phyloP scores from a whole-genome alignment of 1,140 invertebrate species.

The Drosophila gunungcola region DNA sequence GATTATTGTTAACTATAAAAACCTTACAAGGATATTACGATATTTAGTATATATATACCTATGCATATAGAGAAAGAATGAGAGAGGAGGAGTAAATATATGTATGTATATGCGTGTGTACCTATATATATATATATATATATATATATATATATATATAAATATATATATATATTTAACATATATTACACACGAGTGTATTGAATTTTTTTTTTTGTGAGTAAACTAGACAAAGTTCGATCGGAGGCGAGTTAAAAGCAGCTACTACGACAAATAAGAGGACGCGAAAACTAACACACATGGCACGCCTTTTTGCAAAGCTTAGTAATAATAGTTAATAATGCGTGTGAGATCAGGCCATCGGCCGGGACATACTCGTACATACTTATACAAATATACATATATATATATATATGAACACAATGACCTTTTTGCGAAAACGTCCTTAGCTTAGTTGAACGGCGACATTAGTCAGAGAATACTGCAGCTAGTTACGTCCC shows the following conservation, averaged over 20 bases:
- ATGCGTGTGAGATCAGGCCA: constrained; percentile 16
- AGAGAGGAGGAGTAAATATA: constrained; percentile 41
- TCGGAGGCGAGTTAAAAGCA: constrained; percentile 32
- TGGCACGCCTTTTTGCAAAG: constrained; percentile 69
- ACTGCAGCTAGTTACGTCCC: constrained; percentile 23
- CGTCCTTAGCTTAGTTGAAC: constrained; percentile 75
- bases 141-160: constrained; percentile 51
- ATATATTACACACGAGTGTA: constrained; percentile 22
- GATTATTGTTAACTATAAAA: constrained; percentile 70
- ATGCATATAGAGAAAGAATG: constrained; percentile 35
- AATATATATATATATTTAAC: constrained; percentile 43
- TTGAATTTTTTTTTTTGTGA: constrained; percentile 47
- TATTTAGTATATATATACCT: constrained; percentile 45
- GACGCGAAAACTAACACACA: constrained; percentile 53
- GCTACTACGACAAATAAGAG: constrained; percentile 66
- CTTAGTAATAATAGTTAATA: constrained; percentile 77
- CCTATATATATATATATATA: constrained; percentile 53
- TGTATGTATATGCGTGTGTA: constrained; percentile 64
- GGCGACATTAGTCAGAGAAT: constrained; percentile 40
- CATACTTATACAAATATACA: constrained; percentile 20
- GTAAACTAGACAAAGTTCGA: constrained; percentile 55
- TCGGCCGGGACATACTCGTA: constrained; percentile 8
- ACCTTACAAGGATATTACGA: constrained; percentile 38
- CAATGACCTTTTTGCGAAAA: constrained; percentile 75
- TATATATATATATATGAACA: constrained; percentile 22